Base-by-base conservation (phyloP, 1,140 invertebrate genomes). In the Maniola jurtina region DNA sequence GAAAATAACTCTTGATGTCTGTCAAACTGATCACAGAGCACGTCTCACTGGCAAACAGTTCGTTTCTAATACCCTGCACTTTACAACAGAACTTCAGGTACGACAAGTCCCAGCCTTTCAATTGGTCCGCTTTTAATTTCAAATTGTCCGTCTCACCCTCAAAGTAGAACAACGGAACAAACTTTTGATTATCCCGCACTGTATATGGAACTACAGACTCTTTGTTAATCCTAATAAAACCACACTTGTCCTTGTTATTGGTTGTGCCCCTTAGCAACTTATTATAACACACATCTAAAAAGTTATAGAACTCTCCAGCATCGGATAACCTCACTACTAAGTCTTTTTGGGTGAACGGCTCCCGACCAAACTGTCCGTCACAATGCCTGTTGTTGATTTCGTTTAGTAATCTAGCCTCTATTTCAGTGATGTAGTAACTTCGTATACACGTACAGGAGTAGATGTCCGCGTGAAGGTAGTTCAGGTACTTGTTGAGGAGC, bases 61-160 rank as follows among this genome's bases (percentile, higher is more conserved):
- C 96, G 84, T 97, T 97, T 65, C 96, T 92, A 60, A 98, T 97
- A 58, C 96, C 97, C 92, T 98, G 97, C 61, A 97, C 96, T 90
- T 98, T 98, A 91, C 97, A 98, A 89, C 97, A 98, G 83, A 98
- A 97, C 88, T 98, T 98, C 52, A 98, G 92, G 86, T 98, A 98
- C 0, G 96, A 96, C 52, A 98, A 84, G 88, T 98, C 96, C 97
- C 97, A 98, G 54, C 96, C 96, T 76, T 96, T 95, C 42, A 97
- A 89, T 79, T 95, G 94, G 78, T 96, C 94, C 42, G 96, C 95
- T 81, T 97, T 97, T 47, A 95, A 92, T 80, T 97, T 97, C 0
- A 97, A 91, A 87, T 96, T 97, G 80, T 97, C 96, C 0, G 96
- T 97, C 92, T 98, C 97, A 66, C 96, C 96, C 91, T 97, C 96